Evolutionary conservation across 2,113 vertebrate genomes (phyloP).

Genomic region (Rissa tridactyla): DNA sequence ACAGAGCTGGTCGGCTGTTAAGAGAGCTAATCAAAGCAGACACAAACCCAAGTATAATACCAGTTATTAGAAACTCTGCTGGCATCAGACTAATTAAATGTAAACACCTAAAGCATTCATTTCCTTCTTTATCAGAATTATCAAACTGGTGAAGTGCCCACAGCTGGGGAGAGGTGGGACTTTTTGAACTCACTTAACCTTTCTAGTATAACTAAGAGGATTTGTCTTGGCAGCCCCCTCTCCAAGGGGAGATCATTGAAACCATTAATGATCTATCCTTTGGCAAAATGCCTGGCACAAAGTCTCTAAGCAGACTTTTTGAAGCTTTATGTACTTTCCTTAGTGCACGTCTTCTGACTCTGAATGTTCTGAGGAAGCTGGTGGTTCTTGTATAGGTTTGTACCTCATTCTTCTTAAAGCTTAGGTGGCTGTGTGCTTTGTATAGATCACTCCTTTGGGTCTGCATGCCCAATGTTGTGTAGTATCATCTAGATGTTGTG

Average conservation of each 20-base stretch:
- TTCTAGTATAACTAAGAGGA: conserved; percentile 45
- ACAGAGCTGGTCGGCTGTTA: conserved; percentile 11
- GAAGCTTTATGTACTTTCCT: conserved; percentile 8
- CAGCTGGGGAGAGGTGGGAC: conserved; percentile 54
- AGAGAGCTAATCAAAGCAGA: conserved; percentile 41
- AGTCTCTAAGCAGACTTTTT: conserved; percentile 30
- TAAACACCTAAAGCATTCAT: conserved; percentile 56
- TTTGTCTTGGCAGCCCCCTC: conserved; percentile 51
- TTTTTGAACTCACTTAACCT: conserved; percentile 66
- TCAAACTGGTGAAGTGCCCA: conserved; percentile 19
- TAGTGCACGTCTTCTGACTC: background rate
- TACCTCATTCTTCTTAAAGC: background rate
- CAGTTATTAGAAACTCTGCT: conserved; percentile 33
- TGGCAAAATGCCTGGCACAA: conserved; percentile 46
- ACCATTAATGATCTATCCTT: conserved; percentile 39
- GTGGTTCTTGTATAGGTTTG: background rate
- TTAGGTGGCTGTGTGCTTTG: background rate
- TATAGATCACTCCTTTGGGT: background rate
- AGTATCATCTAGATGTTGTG: background rate
- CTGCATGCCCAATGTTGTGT: rapidly evolving
- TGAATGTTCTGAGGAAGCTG: background rate
- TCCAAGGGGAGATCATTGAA: conserved; percentile 44
- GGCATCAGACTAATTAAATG: conserved; percentile 32
- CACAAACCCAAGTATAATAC: conserved; percentile 16
- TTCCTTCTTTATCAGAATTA: conserved; percentile 57